Evolutionary conservation across 1,140 invertebrate species (phyloP).

Genomic region (Drosophila bocki): DNA sequence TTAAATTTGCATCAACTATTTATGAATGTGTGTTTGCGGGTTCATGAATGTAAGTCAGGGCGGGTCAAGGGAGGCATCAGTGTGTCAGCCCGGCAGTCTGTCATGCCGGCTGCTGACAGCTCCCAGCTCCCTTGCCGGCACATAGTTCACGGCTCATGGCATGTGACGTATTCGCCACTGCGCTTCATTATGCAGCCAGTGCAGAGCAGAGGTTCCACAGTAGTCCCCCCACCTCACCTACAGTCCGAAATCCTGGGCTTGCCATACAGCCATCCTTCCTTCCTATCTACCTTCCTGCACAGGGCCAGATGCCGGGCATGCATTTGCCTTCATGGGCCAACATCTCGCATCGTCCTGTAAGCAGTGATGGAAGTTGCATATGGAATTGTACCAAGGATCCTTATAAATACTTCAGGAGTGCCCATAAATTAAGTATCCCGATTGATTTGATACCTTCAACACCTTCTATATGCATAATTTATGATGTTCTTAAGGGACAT

Average conservation of each 20-base stretch:
- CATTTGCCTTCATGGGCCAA: constrained; percentile 1
- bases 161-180: constrained; percentile 65
- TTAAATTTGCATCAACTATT: constrained; percentile 32
- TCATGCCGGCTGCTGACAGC: constrained; percentile 34
- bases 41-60: constrained; percentile 10
- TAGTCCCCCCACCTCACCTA: constrained; percentile 13
- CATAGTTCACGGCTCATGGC: constrained; percentile 34
- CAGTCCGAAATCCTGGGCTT: constrained; percentile 11
- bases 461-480: background rate
- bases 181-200: constrained; percentile 69
- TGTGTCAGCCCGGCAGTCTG: constrained; percentile 11
- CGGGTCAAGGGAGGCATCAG: constrained; percentile 19
- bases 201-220: background rate
- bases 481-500: background rate
- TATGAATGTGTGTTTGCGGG: constrained; percentile 10
- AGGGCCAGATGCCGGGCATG: constrained; percentile 40
- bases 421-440: background rate
- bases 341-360: background rate
- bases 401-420: background rate
- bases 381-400: background rate
- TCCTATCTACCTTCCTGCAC: constrained; percentile 13
- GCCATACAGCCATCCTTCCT: constrained; percentile 22
- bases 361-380: background rate
- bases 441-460: constrained; percentile 5
- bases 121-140: constrained; percentile 33